A percentile compares a stretch with the other conserved stretches of the same genome.
These are phyloP conservation scores for Dicyrtomina minuta DNA, from an alignment of 2,888 invertebrate genomes.

Conservation along the genomic window DNA sequence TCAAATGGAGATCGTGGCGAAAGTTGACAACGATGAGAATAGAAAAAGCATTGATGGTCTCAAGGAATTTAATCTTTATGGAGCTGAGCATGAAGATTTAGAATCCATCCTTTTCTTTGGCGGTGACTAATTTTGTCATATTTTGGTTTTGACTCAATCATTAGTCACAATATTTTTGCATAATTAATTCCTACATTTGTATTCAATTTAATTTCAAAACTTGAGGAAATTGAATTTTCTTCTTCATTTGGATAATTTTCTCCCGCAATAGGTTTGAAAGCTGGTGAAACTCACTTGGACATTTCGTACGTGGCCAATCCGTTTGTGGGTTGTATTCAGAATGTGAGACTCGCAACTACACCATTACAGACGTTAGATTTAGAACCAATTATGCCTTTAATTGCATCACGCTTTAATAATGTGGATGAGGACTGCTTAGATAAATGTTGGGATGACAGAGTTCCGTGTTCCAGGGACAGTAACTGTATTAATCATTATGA, in stretches of 20 bases:
- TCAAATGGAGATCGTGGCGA: conserved; percentile 77
- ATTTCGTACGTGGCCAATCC: conserved; percentile 91
- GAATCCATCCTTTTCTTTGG: conserved; percentile 86
- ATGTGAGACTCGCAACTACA: conserved; percentile 64
- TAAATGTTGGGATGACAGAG: conserved; percentile 58
- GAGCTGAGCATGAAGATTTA: conserved; percentile 74
- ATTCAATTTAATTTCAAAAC: too few relatives aligned
- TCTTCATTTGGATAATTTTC: neutral
- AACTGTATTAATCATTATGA: conserved; percentile 90
- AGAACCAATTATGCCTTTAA: conserved; percentile 75
- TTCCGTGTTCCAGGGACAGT: conserved; percentile 76
- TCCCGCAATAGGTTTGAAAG: conserved; percentile 72
- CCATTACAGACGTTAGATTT: conserved; percentile 64
- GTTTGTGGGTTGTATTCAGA: conserved; percentile 86
- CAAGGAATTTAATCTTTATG: conserved; percentile 80
- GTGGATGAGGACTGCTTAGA: conserved; percentile 86
- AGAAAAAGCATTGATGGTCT: conserved; percentile 72
- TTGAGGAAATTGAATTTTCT: neutral
- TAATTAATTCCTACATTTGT: too few relatives aligned
- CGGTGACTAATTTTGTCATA: conserved; percentile 60
- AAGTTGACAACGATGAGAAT: conserved; percentile 84
- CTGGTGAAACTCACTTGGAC: conserved; percentile 82
- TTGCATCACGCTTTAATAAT: conserved; percentile 85
- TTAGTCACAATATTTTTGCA: too few relatives aligned
- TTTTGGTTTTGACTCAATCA: too few relatives aligned